Base-by-base conservation (phyloP, 2,113 vertebrate species). In the Indicator indicator region DNA sequence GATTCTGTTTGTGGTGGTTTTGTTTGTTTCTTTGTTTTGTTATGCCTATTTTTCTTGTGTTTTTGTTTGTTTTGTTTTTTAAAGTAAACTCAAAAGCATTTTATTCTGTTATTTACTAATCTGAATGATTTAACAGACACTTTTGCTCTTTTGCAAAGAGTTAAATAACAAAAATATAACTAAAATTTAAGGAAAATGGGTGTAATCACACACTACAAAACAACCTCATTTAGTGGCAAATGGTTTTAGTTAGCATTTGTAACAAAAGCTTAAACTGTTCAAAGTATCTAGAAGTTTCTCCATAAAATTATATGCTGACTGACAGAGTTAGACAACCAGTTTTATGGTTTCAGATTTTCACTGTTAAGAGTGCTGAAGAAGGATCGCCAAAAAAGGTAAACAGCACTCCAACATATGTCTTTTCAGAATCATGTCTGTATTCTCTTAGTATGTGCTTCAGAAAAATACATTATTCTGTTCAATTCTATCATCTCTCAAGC, bases 331-430 rank as follows among this genome's bases (percentile, higher is more conserved):
- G 18, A 62, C 28, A 12, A 62, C 16, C 52, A 21, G 8, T 14
- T 77, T 67, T 58, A 24, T 32, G 27, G 32, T 73, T 86, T 73
- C n/a, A 77, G 12, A 59, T 76, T 71, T 93, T 71, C n/a, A n/a
- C 18, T 88, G 30, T 60, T 32, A 38, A 33, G 9, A 54, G 9
- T 26, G 16, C 40, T 92, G 62, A 86, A 88, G n/a, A 76, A 78
- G 4, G 18, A 46, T 21, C 8, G 33, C 26, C 52, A 81, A 69
- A 63, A 74, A 32, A 81, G 14, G 24, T 28, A 92, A 86, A 33
- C 14, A 52, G 54, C 0, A 1, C 8, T 46, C 6, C 1, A 28
- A 12, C 5, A 23, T 11, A 16, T 4, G 19, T 12, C 3, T 89
- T 77, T 78, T 69, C 50, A 64, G 52, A 73, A 80, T 76, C 38